Base-by-base conservation (phyloP, 2,888 invertebrate species). In the Pemphredon lugubris region DNA sequence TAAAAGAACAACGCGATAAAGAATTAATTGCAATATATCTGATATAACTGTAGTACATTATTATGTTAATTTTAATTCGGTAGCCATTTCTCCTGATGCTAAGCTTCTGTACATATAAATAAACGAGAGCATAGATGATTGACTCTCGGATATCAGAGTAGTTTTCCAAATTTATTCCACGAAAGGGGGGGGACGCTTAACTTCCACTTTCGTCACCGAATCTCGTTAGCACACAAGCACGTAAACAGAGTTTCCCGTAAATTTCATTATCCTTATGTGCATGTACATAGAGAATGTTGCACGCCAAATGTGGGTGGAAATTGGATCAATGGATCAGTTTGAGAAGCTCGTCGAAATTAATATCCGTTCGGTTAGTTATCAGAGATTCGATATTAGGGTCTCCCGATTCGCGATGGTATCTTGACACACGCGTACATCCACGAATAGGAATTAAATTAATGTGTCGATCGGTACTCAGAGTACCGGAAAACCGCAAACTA, bases 341-440 rank as follows among this genome's bases (percentile, higher is more conserved):
- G 80, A 84, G 83, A 79, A 82, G 77, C 80, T 68, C 74, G 76
- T 82, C 80, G 78, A 82, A 84, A 85, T 86, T 84, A 86, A 84
- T 86, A 86, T 86, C 84, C 86, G 84, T 84, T 85, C 76, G 72
- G 85, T 83, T 85, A 82, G 84, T 82, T 83, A 77, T 75, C 66
- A 67, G 78, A 80, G 79, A 83, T 80, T 77, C 83, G 82, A 83
- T 85, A 77, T 60, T 65, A 50, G 42, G 67, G 71, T 78, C 71
- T 75, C 78, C 79, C 73, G 74, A 80, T 82, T 75, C 76, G 70
- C 47, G 76, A 82, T 80, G 66, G 47, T 51, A 78, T 70, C 63
- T 48, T 34, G 61, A 53, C 34, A 60, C 68, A 72, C 60, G 65
- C 42, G 61, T 45, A 45, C 4, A 50, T 59, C 70, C 77, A 21